Evolutionary conservation across 1,140 invertebrate genomes (phyloP).

Genomic region (Drosophila parabipectinata): DNA sequence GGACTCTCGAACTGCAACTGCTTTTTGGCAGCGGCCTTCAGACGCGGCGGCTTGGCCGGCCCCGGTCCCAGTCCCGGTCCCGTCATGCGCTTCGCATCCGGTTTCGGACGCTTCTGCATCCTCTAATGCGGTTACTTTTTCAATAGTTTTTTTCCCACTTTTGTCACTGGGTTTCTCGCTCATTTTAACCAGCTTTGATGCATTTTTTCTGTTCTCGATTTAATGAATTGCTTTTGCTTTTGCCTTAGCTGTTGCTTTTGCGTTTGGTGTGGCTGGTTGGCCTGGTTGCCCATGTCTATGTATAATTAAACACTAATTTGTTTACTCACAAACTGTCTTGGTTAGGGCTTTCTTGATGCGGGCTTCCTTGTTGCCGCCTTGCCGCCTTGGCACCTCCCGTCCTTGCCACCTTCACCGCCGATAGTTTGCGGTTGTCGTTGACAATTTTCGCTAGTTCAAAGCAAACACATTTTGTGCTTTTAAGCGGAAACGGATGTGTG

Average conservation of each 20-base stretch:
- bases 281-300: constrained; percentile 40
- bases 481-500: constrained; percentile 66
- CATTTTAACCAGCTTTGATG: constrained; percentile 55
- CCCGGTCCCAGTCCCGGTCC: constrained; percentile 22
- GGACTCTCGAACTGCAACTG: constrained; percentile 79
- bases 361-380: constrained; percentile 8
- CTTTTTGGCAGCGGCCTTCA: constrained; percentile 67
- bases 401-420: constrained; percentile 31
- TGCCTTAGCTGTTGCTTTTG: neutral
- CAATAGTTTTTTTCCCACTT: constrained; percentile 22
- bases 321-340: constrained; percentile 57
- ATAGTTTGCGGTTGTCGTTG: constrained; percentile 68
- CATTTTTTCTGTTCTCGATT: constrained; percentile 46
- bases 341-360: constrained; percentile 41
- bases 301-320: constrained; percentile 80
- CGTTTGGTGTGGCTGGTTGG: constrained; percentile 11
- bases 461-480: constrained; percentile 68
- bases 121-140: constrained; percentile 43
- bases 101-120: constrained; percentile 58
- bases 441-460: constrained; percentile 71
- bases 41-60: constrained; percentile 60
- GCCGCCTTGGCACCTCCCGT: too few relatives aligned
- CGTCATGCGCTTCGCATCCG: constrained; percentile 51
- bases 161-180: constrained; percentile 45
- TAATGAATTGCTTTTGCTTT: constrained; percentile 20